Evolutionary conservation across 2,113 vertebrate species (phyloP), one percentile per base, ranked within the genome.

Genomic region (Spea bombifrons): DNA sequence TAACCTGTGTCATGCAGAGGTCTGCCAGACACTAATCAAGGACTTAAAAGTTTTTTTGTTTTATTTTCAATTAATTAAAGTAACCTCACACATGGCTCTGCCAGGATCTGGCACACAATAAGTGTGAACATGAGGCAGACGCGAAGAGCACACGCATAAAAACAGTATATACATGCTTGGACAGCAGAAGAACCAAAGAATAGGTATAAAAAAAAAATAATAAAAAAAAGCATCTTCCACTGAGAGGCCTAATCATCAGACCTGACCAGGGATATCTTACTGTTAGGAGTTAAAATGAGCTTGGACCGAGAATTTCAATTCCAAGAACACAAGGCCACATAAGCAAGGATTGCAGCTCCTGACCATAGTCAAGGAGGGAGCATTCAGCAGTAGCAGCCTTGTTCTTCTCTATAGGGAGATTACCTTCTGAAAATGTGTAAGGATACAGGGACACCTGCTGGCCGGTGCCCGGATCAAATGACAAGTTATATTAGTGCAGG

Each of bases 21-120:
- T 53, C 50, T 52, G 15, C 45, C 63, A 65, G 15, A 12, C 30
- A 79, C 48, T 53, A 48, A 43, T 55, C 45, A 30, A 59, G 47
- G 75, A 66, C 73, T 79, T 79, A 79, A 79, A 79, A 79, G 43
- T 45, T 30, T 30, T n/a, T 30, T 30, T 30, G 66, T 44, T 79
- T 79, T 79, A 79, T 79, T 79, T 79, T 49, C 77, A 79, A 79
- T 79, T 49, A 79, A 79, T 79, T 49, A 73, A 73, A 66, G 30
- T 48, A 57, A 66, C 71, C 77, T 50, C 77, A 79, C 71, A 67
- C 61, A 66, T 61, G 70, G 70, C 66, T 73, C 61, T 66, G 52
- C 71, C 77, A 73, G 76, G 76, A 66, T 9, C 76, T 72, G 49
- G 76, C 69, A 72, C 43, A 57, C 57, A 43, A 79, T 17, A 64